Conservation (phyloP, 2,113 vertebrate genomes). For the Pterocles gutturalis region DNA sequence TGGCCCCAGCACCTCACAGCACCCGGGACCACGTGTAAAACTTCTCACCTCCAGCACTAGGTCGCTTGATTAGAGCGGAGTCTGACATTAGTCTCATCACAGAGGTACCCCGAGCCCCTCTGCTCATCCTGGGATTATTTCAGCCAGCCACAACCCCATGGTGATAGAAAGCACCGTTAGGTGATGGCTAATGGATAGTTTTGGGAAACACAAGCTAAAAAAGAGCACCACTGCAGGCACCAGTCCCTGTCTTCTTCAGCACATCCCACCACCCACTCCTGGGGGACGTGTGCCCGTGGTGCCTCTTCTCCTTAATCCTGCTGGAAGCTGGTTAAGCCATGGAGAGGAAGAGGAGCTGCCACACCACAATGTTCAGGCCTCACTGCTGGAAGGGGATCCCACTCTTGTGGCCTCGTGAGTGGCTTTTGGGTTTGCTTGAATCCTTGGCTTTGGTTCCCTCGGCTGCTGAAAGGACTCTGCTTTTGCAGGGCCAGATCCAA, state of each 20-base stretch:
- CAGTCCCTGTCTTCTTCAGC: not conserved
- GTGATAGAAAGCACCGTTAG: not conserved
- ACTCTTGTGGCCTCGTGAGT: not conserved
- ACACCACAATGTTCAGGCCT: not conserved
- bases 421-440: not conserved
- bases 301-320: not conserved
- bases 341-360: not conserved
- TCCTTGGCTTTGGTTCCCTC: not conserved
- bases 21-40: not conserved
- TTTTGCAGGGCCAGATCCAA: not conserved
- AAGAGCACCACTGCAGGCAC: not conserved
- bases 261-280: fast-evolving
- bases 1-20: not conserved
- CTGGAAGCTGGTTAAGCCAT: not conserved
- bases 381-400: not conserved
- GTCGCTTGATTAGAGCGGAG: too few species aligned
- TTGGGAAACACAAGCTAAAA: not conserved
- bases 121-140: not conserved
- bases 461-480: not conserved
- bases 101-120: not conserved
- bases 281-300: fast-evolving
- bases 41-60: not conserved
- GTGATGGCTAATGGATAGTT: not conserved
- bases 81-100: not conserved
- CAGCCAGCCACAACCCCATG: fast-evolving